Percentiles rank a stretch among this genome's conserved stretches.
phyloP scores from a whole-genome alignment of 2,113 vertebrate species.

The Phodopus roborovskii region DNA sequence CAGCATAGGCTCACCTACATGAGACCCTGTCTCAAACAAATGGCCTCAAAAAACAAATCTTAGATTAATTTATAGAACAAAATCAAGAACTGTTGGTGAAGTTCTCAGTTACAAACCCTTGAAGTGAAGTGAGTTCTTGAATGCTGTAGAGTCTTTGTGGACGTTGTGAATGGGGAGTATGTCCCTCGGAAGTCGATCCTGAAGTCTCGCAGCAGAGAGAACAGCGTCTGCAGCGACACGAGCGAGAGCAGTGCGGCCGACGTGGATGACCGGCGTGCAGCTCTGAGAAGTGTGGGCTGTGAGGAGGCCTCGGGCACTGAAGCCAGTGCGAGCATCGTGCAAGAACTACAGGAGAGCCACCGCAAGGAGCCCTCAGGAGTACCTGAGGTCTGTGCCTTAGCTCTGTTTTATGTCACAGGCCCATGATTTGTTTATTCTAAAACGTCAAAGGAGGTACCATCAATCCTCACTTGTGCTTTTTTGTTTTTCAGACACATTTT shows the following conservation, averaged over 20 bases:
- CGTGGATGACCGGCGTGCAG: slow-evolving; percentile 91
- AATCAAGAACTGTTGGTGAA: slow-evolving; percentile 71
- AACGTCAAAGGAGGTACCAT: neutral
- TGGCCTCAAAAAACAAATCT: neutral
- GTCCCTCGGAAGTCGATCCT: slow-evolving; percentile 96
- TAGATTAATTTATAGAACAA: slow-evolving; percentile 81
- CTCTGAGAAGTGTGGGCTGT: slow-evolving; percentile 87
- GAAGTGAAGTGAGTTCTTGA: slow-evolving; percentile 70
- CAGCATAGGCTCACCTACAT: neutral
- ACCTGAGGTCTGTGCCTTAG: slow-evolving; percentile 81
- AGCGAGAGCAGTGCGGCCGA: slow-evolving; percentile 91
- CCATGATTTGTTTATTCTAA: neutral
- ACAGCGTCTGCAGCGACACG: slow-evolving; percentile 97
- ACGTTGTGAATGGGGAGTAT: slow-evolving; percentile 96
- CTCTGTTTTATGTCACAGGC: neutral
- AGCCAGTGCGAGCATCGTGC: slow-evolving; percentile 88
- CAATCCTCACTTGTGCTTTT: neutral
- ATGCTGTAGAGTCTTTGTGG: slow-evolving; percentile 94
- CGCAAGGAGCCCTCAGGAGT: slow-evolving; percentile 82
- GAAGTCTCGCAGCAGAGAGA: slow-evolving; percentile 98
- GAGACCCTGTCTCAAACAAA: neutral
- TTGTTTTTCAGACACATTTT: neutral
- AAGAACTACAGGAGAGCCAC: slow-evolving; percentile 87
- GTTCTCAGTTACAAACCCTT: slow-evolving; percentile 79
- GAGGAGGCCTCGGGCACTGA: slow-evolving; percentile 90